Conservation (phyloP, 2,113 vertebrate species). For the Phycodurus eques region DNA sequence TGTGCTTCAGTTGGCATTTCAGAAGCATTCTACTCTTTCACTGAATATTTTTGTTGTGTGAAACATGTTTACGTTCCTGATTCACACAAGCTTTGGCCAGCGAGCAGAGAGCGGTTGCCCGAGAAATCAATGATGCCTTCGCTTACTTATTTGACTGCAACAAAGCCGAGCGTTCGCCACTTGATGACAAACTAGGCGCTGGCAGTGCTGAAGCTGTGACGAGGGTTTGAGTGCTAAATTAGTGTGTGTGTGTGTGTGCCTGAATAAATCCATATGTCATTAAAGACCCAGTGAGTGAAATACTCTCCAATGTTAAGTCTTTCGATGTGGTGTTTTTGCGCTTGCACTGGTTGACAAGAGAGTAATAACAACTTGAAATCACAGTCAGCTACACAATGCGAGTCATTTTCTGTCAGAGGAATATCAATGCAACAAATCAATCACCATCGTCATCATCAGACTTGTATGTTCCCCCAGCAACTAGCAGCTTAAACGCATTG, state of each 20-base stretch:
- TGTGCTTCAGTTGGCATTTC: background rate
- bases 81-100: conserved; percentile 50
- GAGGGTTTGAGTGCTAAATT: conserved; percentile 35
- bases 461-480: background rate
- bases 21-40: background rate
- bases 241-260: conserved; percentile 13
- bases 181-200: conserved; percentile 40
- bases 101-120: conserved; percentile 14
- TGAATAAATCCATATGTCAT: conserved; percentile 9
- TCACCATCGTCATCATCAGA: too few species aligned
- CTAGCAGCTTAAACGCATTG: background rate
- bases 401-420: background rate
- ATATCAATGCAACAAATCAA: too few species aligned
- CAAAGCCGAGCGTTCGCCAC: conserved; percentile 40
- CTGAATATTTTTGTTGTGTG: conserved; percentile 19
- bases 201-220: conserved; percentile 12
- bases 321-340: background rate
- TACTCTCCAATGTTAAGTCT: background rate
- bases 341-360: background rate
- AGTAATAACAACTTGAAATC: background rate
- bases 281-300: conserved; percentile 9
- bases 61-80: conserved; percentile 38
- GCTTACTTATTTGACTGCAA: conserved; percentile 69
- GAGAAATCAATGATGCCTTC: conserved; percentile 68
- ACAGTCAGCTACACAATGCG: background rate